A percentile compares a stretch with the other conserved stretches of the same genome.
phyloP scores from a whole-genome alignment of 2,113 vertebrate genomes.

The Raja brachyura region DNA sequence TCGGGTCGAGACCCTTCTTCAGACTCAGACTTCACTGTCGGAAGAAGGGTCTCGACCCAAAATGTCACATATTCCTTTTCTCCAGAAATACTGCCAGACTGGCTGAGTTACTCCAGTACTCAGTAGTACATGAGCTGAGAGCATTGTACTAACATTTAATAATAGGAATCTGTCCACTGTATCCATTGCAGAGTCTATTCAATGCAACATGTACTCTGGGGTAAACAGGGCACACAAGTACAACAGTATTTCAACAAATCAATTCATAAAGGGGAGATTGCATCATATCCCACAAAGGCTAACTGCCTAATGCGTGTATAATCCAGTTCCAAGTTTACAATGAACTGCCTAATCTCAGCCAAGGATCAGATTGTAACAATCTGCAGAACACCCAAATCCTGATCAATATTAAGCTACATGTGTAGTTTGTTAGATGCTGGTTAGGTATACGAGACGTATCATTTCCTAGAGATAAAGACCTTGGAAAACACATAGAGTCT shows the following conservation, averaged over 20 bases:
- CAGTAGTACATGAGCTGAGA: neutral
- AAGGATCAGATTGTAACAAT: neutral
- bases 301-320: neutral
- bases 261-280: neutral
- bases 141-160: neutral
- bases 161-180: neutral
- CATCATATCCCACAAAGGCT: neutral
- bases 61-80: no score
- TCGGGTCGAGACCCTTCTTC: no score
- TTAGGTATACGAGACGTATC: neutral
- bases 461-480: neutral
- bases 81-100: no score
- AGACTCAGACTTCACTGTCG: accelerated
- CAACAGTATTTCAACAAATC: neutral
- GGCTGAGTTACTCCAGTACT: no score
- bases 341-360: neutral
- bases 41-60: no score
- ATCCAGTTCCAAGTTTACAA: neutral
- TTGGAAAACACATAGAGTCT: neutral
- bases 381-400: neutral
- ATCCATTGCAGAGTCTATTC: neutral
- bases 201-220: neutral
- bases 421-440: neutral
- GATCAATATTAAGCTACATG: neutral
- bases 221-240: neutral